These are phyloP conservation scores for Mormyrus proboscirostris DNA, from an alignment of 2,797 vertebrate genomes.

Conservation along the genomic window DNA sequence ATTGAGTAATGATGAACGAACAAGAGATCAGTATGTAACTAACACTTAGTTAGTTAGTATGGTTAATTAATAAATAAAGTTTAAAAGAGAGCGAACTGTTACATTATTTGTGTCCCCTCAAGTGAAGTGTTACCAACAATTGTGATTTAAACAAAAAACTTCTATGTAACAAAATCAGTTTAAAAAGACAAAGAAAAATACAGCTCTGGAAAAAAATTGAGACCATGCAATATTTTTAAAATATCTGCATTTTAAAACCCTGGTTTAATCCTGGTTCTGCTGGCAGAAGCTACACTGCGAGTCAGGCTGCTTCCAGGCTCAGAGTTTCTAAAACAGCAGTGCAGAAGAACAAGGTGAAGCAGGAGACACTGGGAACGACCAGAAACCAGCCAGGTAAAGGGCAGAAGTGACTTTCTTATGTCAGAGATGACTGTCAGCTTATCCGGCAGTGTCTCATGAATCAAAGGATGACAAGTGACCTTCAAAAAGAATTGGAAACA, in stretches of 20 bases:
- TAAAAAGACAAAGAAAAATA: not conserved
- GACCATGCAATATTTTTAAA: too few relatives aligned
- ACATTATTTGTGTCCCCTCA: not conserved
- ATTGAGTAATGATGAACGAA: not conserved
- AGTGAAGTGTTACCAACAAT: too few relatives aligned
- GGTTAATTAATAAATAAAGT: not conserved
- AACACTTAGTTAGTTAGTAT: not conserved
- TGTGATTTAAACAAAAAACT: not conserved
- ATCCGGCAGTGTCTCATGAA: not conserved
- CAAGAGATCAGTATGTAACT: not conserved
- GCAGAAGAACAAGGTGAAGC: not conserved
- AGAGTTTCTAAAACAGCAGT: not conserved
- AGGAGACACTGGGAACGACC: not conserved
- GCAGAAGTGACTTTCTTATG: not conserved
- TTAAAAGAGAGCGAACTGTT: not conserved
- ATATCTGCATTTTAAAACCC: too few relatives aligned
- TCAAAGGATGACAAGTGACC: not conserved
- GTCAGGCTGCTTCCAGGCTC: not conserved
- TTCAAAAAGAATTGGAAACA: not conserved
- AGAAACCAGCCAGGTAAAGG: not conserved
- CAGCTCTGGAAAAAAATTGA: too few relatives aligned
- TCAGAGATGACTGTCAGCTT: not conserved
- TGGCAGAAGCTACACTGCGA: not conserved
- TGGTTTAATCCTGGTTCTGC: too few relatives aligned
- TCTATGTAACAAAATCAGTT: not conserved